phyloP scores from a whole-genome alignment of 2,113 vertebrate genomes.

The Fregata magnificens region DNA sequence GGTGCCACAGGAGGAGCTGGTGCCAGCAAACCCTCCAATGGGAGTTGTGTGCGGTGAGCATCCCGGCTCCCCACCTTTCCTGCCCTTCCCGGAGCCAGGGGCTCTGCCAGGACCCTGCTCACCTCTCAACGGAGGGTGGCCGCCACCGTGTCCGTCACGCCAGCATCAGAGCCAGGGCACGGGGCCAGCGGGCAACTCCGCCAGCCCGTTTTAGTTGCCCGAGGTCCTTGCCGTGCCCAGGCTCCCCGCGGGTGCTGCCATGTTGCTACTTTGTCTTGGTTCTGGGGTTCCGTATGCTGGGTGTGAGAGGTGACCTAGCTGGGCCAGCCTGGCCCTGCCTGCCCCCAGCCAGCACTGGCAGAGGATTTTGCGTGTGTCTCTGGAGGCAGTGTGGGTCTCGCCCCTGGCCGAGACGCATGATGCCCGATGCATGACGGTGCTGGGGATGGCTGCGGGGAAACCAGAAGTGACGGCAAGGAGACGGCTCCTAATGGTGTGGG shows the following conservation, averaged over 20 bases:
- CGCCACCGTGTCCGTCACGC: neutral
- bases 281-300: fast-evolving
- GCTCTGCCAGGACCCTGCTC: neutral
- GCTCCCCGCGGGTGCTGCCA: neutral
- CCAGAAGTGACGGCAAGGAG: neutral
- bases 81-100: neutral
- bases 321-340: neutral
- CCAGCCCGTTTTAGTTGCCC: fast-evolving
- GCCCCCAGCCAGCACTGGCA: neutral
- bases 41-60: fast-evolving
- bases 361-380: neutral
- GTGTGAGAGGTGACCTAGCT: neutral
- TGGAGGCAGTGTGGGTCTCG: fast-evolving
- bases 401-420: neutral
- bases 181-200: neutral
- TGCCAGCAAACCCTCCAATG: neutral
- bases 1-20: neutral
- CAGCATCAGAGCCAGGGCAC: neutral
- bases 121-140: fast-evolving
- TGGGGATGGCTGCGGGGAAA: fast-evolving
- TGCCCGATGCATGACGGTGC: fast-evolving
- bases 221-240: fast-evolving
- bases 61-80: neutral
- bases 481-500: fast-evolving
- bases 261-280: neutral